Evolutionary conservation across 2,797 vertebrate genomes (phyloP), one percentile per base, ranked within the genome.

Genomic region (Crypturellus tataupa): DNA sequence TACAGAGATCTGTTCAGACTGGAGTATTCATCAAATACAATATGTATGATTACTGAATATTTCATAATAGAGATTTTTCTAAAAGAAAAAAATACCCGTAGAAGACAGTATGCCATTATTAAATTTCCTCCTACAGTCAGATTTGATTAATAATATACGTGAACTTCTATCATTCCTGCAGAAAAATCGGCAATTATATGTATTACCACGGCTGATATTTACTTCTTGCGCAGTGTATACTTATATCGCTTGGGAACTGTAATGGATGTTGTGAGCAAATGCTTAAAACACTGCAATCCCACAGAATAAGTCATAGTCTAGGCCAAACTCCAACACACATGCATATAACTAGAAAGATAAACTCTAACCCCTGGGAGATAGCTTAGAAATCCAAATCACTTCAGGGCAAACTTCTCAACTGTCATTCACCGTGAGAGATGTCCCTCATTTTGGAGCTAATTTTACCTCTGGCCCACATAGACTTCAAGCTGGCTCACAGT

Each of bases 11-110:
- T 80, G 3, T 64, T 68, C 25, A 69, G 46, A 21, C 83, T 85
- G 80, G 84, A 95, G 35, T 76, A 94, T 82, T 95, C 51, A 73
- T 93, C 90, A 94, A 60, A 94, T 94, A 68, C 51, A 81, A 29
- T 89, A 76, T 77, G 4, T 83, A 53, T 42, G 85, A 77, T 80
- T 71, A 79, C 68, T 94, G 87, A 94, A 86, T 95, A 89, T 97
- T 97, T 96, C 33, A 23, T 58, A 89, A 49, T 62, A 33, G 42
- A 71, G 40, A 68, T 86, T 67, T 89, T 70, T 58, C 40, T 67
- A 81, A 91, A 85, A 82, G 90, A 10, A 13, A 39, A 83, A 85
- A 59, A 60, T 29, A 7, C 7, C 25, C 29, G 9, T 47, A 7
- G 44, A 85, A 76, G 29, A 15, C 69, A 18, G 12, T n/a, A 39